phyloP scores from a whole-genome alignment of 1,140 invertebrate species.

The Ganaspis sp. region DNA sequence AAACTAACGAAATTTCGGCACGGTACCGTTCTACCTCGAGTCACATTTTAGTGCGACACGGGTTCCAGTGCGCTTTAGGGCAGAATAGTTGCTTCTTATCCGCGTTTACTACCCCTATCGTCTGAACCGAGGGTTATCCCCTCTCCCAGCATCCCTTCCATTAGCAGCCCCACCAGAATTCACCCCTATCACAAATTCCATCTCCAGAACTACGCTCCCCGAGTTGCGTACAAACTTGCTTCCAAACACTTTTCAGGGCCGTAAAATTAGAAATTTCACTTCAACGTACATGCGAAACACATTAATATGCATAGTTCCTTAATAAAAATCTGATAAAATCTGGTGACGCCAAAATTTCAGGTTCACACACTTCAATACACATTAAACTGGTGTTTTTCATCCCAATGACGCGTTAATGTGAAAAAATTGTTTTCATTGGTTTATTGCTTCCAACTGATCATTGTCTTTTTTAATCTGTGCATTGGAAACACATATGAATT shows the following conservation, averaged over 20 bases:
- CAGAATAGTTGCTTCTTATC: slow-evolving; percentile 57
- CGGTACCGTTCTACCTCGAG: slow-evolving; percentile 56
- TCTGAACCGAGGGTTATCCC: slow-evolving; percentile 44
- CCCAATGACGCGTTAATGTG: no score
- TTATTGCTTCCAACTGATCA: no score
- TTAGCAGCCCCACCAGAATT: slow-evolving; percentile 20
- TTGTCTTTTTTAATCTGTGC: no score
- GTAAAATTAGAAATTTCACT: neutral
- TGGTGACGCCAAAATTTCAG: no score
- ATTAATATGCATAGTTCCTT: no score
- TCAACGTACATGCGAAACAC: neutral
- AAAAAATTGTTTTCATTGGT: no score
- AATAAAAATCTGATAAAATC: no score
- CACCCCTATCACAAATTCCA: neutral
- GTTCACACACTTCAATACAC: no score
- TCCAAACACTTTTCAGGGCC: neutral
- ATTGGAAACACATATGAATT: no score
- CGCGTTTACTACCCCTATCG: slow-evolving; percentile 54
- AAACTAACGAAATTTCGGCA: slow-evolving; percentile 61
- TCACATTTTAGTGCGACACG: slow-evolving; percentile 65
- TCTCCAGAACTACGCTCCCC: neutral
- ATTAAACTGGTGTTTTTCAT: no score
- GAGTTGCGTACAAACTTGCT: neutral
- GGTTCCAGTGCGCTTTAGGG: slow-evolving; percentile 56
- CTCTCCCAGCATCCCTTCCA: slow-evolving; percentile 39